A percentile compares a stretch with the other conserved stretches of the same genome.
These are phyloP conservation scores for Chaenodraco wilsoni DNA, from an alignment of 2,797 vertebrate species.

Conservation along the genomic window DNA sequence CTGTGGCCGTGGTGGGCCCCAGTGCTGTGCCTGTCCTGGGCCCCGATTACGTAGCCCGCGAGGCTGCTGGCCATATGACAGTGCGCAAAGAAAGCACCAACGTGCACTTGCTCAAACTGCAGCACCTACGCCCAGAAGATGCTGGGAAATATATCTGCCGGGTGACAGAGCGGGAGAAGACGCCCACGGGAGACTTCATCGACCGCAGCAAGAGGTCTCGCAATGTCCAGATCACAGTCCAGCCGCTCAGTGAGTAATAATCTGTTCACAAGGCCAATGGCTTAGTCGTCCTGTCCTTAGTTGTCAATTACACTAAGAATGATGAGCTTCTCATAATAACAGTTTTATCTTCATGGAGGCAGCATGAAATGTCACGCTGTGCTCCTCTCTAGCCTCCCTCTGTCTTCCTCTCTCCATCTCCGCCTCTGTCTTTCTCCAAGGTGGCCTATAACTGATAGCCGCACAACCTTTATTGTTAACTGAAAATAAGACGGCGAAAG, in stretches of 20 bases:
- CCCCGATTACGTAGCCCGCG: conserved; percentile 89
- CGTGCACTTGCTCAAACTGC: conserved; percentile 92
- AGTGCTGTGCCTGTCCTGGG: conserved; percentile 92
- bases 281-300: conserved; percentile 43
- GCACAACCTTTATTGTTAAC: conserved; percentile 61
- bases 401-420: neutral
- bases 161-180: conserved; percentile 94
- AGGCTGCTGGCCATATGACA: conserved; percentile 90
- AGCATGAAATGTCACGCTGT: conserved; percentile 37
- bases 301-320: conserved; percentile 60
- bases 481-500: conserved; percentile 59
- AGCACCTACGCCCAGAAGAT: conserved; percentile 90
- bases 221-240: conserved; percentile 94
- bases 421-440: conserved; percentile 23
- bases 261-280: conserved; percentile 34
- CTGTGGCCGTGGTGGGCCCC: conserved; percentile 93
- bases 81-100: conserved; percentile 91
- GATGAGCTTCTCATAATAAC: conserved; percentile 57
- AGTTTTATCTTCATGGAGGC: conserved; percentile 61
- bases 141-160: conserved; percentile 97
- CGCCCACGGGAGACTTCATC: conserved; percentile 92
- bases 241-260: conserved; percentile 90
- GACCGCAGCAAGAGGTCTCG: conserved; percentile 96
- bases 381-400: conserved; percentile 18
- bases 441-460: conserved; percentile 55